These are phyloP conservation scores for Sthenelais limicola DNA, from an alignment of 2,888 invertebrate species.

Conservation along the genomic window DNA sequence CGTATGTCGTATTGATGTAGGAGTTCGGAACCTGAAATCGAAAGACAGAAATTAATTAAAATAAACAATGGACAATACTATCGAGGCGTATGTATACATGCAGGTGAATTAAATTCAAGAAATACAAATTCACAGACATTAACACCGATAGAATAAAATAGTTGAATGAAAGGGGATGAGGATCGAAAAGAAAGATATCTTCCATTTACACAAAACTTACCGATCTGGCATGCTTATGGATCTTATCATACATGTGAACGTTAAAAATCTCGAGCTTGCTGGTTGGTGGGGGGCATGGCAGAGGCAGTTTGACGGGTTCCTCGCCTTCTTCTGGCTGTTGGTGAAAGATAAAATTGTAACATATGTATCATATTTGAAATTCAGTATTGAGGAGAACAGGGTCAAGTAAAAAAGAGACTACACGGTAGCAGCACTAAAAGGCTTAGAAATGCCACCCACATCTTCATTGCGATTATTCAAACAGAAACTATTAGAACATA, in stretches of 20 bases:
- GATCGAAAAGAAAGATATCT: not conserved
- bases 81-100: not conserved
- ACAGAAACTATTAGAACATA: not conserved
- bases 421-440: not conserved
- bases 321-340: not conserved
- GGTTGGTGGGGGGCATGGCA: not conserved
- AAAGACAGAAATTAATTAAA: not conserved
- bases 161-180: not conserved
- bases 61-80: not conserved
- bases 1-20: not conserved
- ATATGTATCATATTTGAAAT: no score
- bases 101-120: no score
- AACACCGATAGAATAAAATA: not conserved
- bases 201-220: no score
- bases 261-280: conserved; percentile 13
- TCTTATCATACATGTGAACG: not conserved
- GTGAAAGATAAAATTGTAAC: not conserved
- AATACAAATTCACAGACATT: not conserved
- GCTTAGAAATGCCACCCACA: not conserved
- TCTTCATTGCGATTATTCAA: not conserved
- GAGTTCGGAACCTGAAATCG: not conserved
- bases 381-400: not conserved
- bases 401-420: not conserved
- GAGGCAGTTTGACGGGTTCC: not conserved
- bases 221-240: conserved; percentile 14